Base-by-base conservation (phyloP, 2,888 invertebrate genomes). In the Patella caerulea region DNA sequence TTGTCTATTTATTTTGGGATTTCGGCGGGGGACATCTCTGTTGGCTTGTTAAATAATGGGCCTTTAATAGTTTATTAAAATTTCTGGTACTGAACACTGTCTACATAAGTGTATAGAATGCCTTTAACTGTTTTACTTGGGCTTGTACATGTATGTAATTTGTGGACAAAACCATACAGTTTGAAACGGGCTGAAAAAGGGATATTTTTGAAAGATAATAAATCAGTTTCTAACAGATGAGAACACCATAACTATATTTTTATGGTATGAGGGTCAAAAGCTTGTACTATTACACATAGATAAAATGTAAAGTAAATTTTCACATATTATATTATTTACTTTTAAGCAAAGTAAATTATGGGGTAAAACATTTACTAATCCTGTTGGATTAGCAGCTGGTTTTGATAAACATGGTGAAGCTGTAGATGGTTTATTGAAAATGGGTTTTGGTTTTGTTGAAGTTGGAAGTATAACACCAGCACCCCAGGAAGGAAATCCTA, bases 391-490 rank as follows among this genome's bases (percentile, higher is more conserved):
- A 88, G 99, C 99, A 52, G 99, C 99, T 78, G 99, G 99, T 9
- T 99, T 99, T 93, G 99, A 99, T 92, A 99, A 99, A 92, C 95
- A 99, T 92, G 98, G 95, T 9, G 98, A 98, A 93, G 97, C 96
- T 34, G 93, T 98, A 2, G 92, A 94, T 86, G 96, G 97, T 0
- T 92, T 99, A 65, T 93, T 94, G 81, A 94, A 95, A 87, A 92
- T 97, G 78, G 99, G 99, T 0, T 98, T 99, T 92, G 96, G 98
- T 7, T 96, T 98, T 91, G 94, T 99, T 34, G 99, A 99, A 94
- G 94, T 99, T 86, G 99, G 99, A 79, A 97, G 97, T 5, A 95
- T 99, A 0, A 99, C 99, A 2, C 99, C 99, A 0, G 90, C 95
- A 86, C 96, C 99, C 0, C 99, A 99, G 91, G 93, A 94, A 0